Evolutionary conservation across 2,797 vertebrate genomes (phyloP).

Genomic region (Rhodeus uyekii): DNA sequence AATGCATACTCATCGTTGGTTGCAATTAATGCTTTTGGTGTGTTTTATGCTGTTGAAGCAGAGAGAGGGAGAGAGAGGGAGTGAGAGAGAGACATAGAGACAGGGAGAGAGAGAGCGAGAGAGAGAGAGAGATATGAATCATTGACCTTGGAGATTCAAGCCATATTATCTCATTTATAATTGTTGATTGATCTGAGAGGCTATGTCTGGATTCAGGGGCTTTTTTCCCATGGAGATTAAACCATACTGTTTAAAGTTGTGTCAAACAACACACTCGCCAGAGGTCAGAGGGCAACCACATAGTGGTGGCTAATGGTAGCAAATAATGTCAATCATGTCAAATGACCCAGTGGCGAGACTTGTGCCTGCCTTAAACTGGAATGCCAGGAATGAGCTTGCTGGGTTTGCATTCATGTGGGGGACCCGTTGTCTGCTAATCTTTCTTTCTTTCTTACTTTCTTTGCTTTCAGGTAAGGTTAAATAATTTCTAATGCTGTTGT

Average conservation of each 20-base stretch:
- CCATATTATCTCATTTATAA: slow-evolving; percentile 72
- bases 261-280: slow-evolving; percentile 76
- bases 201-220: slow-evolving; percentile 62
- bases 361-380: slow-evolving; percentile 70
- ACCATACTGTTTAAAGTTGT: slow-evolving; percentile 75
- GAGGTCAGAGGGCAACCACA: slow-evolving; percentile 81
- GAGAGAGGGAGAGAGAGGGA: neutral
- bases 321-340: slow-evolving; percentile 84
- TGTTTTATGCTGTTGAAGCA: slow-evolving; percentile 5
- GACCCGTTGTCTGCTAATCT: slow-evolving; percentile 39
- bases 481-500: neutral
- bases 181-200: slow-evolving; percentile 74
- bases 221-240: slow-evolving; percentile 81
- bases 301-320: slow-evolving; percentile 83
- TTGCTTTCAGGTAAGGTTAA: neutral
- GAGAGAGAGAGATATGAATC: slow-evolving; percentile 48
- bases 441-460: slow-evolving; percentile 44
- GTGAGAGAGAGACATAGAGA: neutral
- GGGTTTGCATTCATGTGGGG: slow-evolving; percentile 55
- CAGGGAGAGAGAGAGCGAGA: neutral
- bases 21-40: slow-evolving; percentile 6
- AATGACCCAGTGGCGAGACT: slow-evolving; percentile 75
- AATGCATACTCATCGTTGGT: slow-evolving; percentile 5
- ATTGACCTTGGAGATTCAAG: slow-evolving; percentile 66
- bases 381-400: slow-evolving; percentile 77